Evolutionary conservation across 2,797 vertebrate genomes (phyloP).

Genomic region (Macropus fuliginosus): DNA sequence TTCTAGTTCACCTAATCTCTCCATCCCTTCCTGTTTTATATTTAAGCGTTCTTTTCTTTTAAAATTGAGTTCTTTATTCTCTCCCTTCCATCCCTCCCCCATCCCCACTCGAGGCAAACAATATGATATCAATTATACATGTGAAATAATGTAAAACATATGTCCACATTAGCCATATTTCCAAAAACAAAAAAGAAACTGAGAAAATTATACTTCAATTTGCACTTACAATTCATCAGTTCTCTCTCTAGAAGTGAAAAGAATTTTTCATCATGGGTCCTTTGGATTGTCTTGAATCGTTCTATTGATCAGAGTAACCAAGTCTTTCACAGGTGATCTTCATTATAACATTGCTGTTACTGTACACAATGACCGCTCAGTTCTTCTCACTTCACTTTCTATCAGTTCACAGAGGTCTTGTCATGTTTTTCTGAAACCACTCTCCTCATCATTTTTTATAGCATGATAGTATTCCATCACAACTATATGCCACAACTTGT

Average conservation of each 20-base stretch:
- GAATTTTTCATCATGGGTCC: not conserved
- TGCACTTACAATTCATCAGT: not conserved
- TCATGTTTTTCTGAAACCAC: not conserved
- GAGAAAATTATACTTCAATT: not conserved
- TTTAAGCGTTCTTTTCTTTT: not conserved
- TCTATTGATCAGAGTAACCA: not conserved
- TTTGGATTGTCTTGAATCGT: not conserved
- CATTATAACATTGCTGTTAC: not conserved
- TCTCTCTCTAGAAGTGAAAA: not conserved
- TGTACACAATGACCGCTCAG: not conserved
- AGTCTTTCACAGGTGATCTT: not conserved
- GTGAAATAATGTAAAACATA: not conserved
- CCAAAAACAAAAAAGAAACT: not conserved
- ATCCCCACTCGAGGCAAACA: not conserved
- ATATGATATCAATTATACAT: not conserved
- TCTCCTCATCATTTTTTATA: not conserved
- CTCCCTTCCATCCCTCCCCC: not conserved
- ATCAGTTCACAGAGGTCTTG: not conserved
- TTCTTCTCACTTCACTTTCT: not conserved
- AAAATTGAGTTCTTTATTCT: not conserved
- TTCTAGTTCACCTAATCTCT: not conserved
- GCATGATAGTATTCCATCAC: not conserved
- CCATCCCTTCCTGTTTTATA: not conserved
- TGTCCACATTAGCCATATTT: not conserved
- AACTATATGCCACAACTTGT: not conserved